Percentiles rank a stretch among this genome's conserved stretches.
Evolutionary conservation across 37 sponge, comb jelly and placozoan genomes (phyloP).

Genomic region (Cladorhizidae sp.): DNA sequence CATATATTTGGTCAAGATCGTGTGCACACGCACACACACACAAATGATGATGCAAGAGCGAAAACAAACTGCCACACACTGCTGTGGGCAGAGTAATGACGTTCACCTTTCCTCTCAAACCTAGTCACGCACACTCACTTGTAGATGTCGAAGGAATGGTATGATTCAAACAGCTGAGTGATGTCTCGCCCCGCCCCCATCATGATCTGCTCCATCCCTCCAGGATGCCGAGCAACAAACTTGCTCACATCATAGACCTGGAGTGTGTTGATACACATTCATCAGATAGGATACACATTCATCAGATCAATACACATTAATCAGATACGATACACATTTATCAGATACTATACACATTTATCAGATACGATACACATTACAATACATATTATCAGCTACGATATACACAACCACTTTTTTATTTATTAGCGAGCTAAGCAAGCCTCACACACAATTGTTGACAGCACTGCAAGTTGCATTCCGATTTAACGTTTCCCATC

Average conservation of each 20-base stretch:
- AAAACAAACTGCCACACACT: too few relatives aligned
- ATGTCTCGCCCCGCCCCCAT: slow-evolving; percentile 91
- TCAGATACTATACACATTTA: neutral
- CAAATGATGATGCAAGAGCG: too few relatives aligned
- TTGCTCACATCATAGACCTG: slow-evolving; percentile 92
- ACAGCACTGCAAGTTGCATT: too few relatives aligned
- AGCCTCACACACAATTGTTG: too few relatives aligned
- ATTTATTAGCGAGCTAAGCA: too few relatives aligned
- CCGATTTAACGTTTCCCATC: too few relatives aligned
- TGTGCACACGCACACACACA: too few relatives aligned
- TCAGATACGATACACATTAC: neutral
- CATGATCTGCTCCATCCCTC: slow-evolving; percentile 92
- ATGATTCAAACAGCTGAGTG: slow-evolving; percentile 91
- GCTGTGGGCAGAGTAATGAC: too few relatives aligned
- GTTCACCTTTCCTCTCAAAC: too few relatives aligned
- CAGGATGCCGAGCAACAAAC: slow-evolving; percentile 88
- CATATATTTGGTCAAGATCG: too few relatives aligned
- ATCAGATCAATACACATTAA: neutral
- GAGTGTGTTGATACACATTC: neutral
- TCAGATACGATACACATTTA: neutral
- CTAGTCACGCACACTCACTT: slow-evolving; percentile 41
- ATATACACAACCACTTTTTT: too few relatives aligned
- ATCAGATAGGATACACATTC: neutral
- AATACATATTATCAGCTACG: too few relatives aligned
- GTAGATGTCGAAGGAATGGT: slow-evolving; percentile 71